Conservation (phyloP, 2,113 vertebrate species). For the Leucosticte australis region DNA sequence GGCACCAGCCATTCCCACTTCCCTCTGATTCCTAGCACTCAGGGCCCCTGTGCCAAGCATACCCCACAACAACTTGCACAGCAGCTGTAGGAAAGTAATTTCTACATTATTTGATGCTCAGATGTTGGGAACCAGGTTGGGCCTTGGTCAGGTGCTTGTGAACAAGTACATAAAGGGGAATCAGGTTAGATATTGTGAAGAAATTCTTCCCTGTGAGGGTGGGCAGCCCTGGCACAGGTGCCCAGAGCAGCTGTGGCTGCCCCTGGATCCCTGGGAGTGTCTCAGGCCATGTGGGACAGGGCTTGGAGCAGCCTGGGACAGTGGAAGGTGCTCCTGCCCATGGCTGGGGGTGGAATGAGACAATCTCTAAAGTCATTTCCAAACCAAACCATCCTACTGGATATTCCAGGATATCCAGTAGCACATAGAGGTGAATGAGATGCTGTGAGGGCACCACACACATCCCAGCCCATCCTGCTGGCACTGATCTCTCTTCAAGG, state of each 20-base stretch:
- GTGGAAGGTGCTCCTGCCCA: not conserved
- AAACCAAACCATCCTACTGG: not conserved
- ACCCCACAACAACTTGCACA: not conserved
- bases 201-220: rapidly evolving
- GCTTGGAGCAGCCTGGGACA: not conserved
- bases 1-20: not conserved
- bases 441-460: not conserved
- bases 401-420: not conserved
- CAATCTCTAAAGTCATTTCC: not conserved
- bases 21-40: not conserved
- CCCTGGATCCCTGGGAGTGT: not conserved
- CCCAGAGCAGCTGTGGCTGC: not conserved
- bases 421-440: rapidly evolving
- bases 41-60: not conserved
- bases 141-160: not conserved
- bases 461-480: not conserved
- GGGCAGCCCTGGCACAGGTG: not conserved
- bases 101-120: rapidly evolving
- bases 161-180: not conserved
- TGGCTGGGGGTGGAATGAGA: not conserved
- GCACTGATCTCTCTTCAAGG: not conserved
- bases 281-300: rapidly evolving
- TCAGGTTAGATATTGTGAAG: not conserved
- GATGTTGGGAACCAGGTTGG: not conserved
- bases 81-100: not conserved